Percentiles rank a stretch among this genome's conserved stretches.
Conservation (phyloP, 1,140 invertebrate genomes). For the Lamellibrachia luymesi region DNA sequence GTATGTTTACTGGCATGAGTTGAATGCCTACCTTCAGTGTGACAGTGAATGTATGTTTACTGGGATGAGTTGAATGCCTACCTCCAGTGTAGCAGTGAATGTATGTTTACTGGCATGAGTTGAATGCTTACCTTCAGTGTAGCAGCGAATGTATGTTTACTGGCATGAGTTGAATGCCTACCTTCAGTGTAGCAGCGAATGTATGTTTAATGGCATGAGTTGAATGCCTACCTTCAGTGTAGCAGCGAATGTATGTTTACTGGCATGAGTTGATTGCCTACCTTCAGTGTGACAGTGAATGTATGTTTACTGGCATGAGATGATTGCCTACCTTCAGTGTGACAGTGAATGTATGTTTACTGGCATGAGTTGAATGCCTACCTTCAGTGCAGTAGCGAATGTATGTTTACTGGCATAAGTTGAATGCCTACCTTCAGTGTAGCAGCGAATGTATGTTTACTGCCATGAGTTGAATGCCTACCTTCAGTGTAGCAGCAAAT, state of each 20-base stretch:
- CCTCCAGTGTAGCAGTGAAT: constrained; percentile 90
- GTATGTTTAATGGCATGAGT: not conserved
- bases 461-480: constrained; percentile 52
- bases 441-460: constrained; percentile 66
- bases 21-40: constrained; percentile 72
- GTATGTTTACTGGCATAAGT: constrained; percentile 77
- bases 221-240: constrained; percentile 72
- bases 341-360: constrained; percentile 93
- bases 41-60: constrained; percentile 93
- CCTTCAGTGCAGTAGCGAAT: constrained; percentile 89
- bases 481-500: constrained; percentile 82
- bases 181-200: constrained; percentile 82
- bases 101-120: constrained; percentile 77
- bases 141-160: constrained; percentile 93
- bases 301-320: constrained; percentile 77
- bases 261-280: constrained; percentile 62
- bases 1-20: constrained; percentile 77
- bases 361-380: constrained; percentile 63
- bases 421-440: constrained; percentile 72
- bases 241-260: constrained; percentile 93
- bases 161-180: constrained; percentile 63
- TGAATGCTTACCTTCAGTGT: constrained; percentile 72
- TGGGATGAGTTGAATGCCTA: constrained; percentile 70
- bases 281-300: constrained; percentile 90
- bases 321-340: constrained; percentile 72